Evolutionary conservation across 2,888 invertebrate species (phyloP), one percentile per base, ranked within the genome.

Genomic region (Andrena haemorrhoa): DNA sequence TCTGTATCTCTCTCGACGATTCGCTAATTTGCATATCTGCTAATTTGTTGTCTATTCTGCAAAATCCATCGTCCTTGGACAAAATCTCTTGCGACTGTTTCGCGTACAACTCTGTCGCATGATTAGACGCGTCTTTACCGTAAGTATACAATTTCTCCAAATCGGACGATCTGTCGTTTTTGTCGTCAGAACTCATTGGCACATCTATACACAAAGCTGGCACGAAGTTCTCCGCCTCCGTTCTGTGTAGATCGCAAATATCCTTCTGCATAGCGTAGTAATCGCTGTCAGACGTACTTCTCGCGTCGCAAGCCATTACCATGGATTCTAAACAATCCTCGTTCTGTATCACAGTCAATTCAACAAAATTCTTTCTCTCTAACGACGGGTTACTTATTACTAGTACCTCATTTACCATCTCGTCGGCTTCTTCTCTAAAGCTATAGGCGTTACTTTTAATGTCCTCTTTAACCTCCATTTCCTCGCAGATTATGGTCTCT

Each of bases 401-500:
- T 58, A 92, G 56, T 20, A 92, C 90, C 81, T 92, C 89, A 29
- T 92, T 92, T 7, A 91, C 83, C 3, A 90, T 83, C 60, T 90
- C 86, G 63, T 85, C 89, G 1, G 82, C 84, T 16, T 90, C 90
- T 49, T 90, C 89, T 7, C 83, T 81, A 41, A 90, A 73, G 12
- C 82, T 84, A 61, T 89, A 90, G 58, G 79, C 80, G 16, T 79
- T 83, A 7, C 66, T 68, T 0, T 76, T 72, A 23, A 76, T 75
- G 16, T 89, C 86, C 29, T 78, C 83, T 65, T 93, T 93, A 2
- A 93, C 90, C 61, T 94, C 94, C 92, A 94, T 93, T 73, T 93
- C 93, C 77, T 93, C 94, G 68, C 94, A 94, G 51, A 94, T 92
- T 73, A 94, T 92, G 8, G 94, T 94, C 72, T 94, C 94, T 76